phyloP scores from a whole-genome alignment of 2,888 invertebrate genomes.

The Cheiracanthium punctorium region DNA sequence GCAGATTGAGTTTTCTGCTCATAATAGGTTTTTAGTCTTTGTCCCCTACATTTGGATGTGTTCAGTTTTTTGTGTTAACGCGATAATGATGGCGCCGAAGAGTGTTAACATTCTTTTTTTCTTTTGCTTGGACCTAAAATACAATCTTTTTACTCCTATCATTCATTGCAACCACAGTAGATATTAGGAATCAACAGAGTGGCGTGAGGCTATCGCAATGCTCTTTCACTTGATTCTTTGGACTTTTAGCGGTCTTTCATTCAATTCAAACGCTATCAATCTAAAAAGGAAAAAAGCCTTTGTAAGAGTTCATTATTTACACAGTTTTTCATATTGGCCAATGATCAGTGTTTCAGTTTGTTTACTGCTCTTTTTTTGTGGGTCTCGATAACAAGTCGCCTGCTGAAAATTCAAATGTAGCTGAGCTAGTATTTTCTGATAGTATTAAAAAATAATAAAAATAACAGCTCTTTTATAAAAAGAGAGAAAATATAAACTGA shows the following conservation, averaged over 20 bases:
- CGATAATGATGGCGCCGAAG: not conserved
- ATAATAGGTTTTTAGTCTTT: no score
- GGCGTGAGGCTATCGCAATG: conserved; percentile 5
- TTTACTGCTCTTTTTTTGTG: not conserved
- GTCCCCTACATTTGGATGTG: no score
- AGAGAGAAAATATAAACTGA: no score
- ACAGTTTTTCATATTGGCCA: not conserved
- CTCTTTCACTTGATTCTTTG: conserved; percentile 17
- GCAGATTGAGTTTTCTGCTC: no score
- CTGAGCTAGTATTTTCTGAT: not conserved
- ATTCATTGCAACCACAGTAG: not conserved
- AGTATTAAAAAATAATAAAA: no score
- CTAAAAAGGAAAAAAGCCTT: not conserved
- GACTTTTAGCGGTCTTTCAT: not conserved
- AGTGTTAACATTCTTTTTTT: not conserved
- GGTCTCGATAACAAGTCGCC: not conserved
- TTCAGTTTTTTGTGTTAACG: no score
- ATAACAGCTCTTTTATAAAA: no score
- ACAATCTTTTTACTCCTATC: not conserved
- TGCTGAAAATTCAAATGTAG: not conserved
- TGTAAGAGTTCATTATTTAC: not conserved
- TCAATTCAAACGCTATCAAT: not conserved
- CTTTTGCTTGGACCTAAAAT: not conserved
- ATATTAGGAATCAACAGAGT: not conserved
- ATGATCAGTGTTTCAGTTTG: not conserved